phyloP scores from a whole-genome alignment of 2,888 invertebrate genomes.

The Disparrhopalites patrizii region DNA sequence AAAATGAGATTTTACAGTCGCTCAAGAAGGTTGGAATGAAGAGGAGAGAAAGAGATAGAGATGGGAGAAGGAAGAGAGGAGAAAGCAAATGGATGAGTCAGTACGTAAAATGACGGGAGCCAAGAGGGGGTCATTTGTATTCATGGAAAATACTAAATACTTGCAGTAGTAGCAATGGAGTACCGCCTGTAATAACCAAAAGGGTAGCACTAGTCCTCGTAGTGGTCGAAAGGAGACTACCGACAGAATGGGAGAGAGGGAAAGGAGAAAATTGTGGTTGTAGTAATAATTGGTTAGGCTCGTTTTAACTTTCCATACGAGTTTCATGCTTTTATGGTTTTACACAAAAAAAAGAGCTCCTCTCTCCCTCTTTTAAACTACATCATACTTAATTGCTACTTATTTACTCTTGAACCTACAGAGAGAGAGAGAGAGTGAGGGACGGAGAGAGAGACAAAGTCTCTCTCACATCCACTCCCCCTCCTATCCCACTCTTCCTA shows the following conservation, averaged over 20 bases:
- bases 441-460: not conserved
- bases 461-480: too few species aligned
- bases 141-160: not conserved
- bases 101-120: not conserved
- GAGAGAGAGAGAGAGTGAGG: not conserved
- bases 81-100: not conserved
- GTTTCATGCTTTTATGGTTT: not conserved
- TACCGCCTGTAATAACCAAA: too few species aligned
- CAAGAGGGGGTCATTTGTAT: not conserved
- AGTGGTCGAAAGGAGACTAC: too few species aligned
- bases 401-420: not conserved
- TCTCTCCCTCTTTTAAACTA: not conserved
- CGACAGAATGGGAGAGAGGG: not conserved
- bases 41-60: not conserved
- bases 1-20: too few species aligned
- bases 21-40: too few species aligned
- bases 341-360: not conserved
- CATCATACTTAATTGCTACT: not conserved
- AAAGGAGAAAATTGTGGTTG: slow-evolving; percentile 3
- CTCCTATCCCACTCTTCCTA: too few species aligned
- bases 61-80: not conserved
- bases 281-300: not conserved
- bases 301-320: not conserved
- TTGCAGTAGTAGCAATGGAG: too few species aligned
- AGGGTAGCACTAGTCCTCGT: too few species aligned